A percentile compares a stretch with the other conserved stretches of the same genome.
These are phyloP conservation scores for Paratrypauchen microcephalus DNA, from an alignment of 2,797 vertebrate genomes.

Conservation along the genomic window DNA sequence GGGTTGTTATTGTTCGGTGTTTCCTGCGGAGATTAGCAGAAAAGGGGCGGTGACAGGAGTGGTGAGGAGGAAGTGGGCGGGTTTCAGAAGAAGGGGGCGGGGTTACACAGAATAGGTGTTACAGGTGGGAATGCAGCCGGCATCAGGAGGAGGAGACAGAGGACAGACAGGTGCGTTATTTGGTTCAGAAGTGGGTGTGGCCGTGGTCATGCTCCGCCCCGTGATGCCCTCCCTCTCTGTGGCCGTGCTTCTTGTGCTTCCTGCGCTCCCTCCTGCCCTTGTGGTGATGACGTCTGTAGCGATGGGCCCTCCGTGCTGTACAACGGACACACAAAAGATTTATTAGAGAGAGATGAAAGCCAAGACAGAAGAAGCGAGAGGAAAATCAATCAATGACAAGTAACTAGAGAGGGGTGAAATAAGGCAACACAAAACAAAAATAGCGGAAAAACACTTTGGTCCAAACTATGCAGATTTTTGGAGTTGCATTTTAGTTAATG, in stretches of 20 bases:
- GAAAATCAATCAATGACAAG: conserved; percentile 31
- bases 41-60: conserved; percentile 27
- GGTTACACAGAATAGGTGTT: conserved; percentile 17
- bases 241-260: conserved; percentile 85
- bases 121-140: conserved; percentile 47
- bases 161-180: conserved; percentile 42
- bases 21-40: conserved; percentile 45
- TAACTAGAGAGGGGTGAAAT: conserved; percentile 15
- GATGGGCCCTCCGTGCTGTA: conserved; percentile 87
- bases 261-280: conserved; percentile 88
- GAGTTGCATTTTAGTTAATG: conserved; percentile 30
- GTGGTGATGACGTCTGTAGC: conserved; percentile 87
- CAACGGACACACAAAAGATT: conserved; percentile 22
- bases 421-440: conserved; percentile 17
- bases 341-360: conserved; percentile 24
- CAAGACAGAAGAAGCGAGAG: conserved; percentile 2
- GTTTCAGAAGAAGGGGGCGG: conserved; percentile 1
- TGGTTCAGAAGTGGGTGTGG: conserved; percentile 78
- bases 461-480: conserved; percentile 11
- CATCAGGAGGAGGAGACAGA: conserved; percentile 36
- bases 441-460: conserved; percentile 24
- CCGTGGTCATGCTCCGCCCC: conserved; percentile 64
- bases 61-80: conserved; percentile 10
- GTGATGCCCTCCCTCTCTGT: conserved; percentile 71
- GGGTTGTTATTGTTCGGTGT: conserved; percentile 59